Evolutionary conservation across 2,797 vertebrate species (phyloP).

Genomic region (Lepilemur septentrionalis): DNA sequence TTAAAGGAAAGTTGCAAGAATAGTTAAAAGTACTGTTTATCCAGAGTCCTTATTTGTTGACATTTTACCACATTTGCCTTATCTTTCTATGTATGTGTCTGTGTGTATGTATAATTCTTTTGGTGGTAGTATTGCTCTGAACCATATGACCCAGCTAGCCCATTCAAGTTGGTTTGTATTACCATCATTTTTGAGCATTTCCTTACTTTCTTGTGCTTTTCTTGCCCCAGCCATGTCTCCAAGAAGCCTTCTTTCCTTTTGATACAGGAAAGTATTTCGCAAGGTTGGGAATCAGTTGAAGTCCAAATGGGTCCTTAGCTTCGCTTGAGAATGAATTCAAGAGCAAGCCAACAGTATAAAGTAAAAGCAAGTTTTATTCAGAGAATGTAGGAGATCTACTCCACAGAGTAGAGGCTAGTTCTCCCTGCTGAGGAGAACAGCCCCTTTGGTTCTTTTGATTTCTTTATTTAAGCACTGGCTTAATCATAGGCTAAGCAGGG

Average conservation of each 20-base stretch:
- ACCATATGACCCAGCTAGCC: not conserved
- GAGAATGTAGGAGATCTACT: not conserved
- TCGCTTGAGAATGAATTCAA: not conserved
- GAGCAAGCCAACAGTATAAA: not conserved
- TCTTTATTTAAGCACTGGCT: not conserved
- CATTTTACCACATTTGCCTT: not conserved
- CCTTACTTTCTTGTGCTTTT: not conserved
- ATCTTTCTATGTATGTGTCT: not conserved
- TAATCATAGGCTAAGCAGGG: not conserved
- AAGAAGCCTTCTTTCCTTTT: not conserved
- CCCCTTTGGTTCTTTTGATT: not conserved
- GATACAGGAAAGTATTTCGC: not conserved
- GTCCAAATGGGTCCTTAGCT: not conserved
- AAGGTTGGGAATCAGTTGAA: not conserved
- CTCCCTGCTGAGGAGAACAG: not conserved
- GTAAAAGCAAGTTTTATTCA: not conserved
- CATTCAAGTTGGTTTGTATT: not conserved
- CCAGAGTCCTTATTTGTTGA: not conserved
- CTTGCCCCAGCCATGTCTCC: not conserved
- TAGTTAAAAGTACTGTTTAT: not conserved
- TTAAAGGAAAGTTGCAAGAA: not conserved
- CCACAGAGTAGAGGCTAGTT: not conserved
- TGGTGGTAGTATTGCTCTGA: not conserved
- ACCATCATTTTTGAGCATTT: not conserved
- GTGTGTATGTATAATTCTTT: not conserved